Evolutionary conservation across 2,797 vertebrate genomes (phyloP).

Genomic region (Muscicapa striata): DNA sequence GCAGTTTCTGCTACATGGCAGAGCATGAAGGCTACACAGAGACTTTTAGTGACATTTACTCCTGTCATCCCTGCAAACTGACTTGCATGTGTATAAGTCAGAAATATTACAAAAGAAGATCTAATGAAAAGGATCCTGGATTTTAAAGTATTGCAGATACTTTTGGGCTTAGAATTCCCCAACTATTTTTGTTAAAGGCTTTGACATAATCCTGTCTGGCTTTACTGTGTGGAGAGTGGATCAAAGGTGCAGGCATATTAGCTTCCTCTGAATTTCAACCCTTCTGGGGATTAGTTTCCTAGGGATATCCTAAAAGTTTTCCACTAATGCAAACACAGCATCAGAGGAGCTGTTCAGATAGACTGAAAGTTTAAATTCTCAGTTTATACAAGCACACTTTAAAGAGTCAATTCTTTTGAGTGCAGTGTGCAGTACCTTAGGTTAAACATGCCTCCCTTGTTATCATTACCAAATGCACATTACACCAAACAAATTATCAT

Average conservation of each 20-base stretch:
- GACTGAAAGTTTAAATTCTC: constrained; percentile 21
- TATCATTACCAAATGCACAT: constrained; percentile 20
- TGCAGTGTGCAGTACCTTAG: neutral
- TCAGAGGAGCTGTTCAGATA: neutral
- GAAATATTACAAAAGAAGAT: neutral
- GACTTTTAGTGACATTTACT: neutral
- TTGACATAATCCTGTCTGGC: constrained; percentile 15
- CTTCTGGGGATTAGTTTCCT: constrained; percentile 42
- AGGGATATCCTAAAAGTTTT: constrained; percentile 30
- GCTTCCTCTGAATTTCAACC: constrained; percentile 40
- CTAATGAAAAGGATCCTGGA: neutral
- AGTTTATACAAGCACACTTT: constrained; percentile 25
- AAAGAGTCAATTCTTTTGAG: constrained; percentile 32
- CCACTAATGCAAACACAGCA: neutral
- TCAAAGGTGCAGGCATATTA: constrained; percentile 45
- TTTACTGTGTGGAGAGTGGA: neutral
- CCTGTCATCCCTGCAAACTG: neutral
- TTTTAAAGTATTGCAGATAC: neutral
- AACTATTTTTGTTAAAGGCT: constrained; percentile 43
- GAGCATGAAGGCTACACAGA: neutral
- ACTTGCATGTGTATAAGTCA: neutral
- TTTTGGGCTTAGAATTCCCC: constrained; percentile 23
- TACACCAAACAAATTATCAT: neutral
- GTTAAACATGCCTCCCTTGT: constrained; percentile 23
- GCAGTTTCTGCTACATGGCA: neutral